Percentiles rank a stretch among this genome's conserved stretches.
Conservation (phyloP, 2,888 invertebrate species). For the Agriopis leucophaearia region DNA sequence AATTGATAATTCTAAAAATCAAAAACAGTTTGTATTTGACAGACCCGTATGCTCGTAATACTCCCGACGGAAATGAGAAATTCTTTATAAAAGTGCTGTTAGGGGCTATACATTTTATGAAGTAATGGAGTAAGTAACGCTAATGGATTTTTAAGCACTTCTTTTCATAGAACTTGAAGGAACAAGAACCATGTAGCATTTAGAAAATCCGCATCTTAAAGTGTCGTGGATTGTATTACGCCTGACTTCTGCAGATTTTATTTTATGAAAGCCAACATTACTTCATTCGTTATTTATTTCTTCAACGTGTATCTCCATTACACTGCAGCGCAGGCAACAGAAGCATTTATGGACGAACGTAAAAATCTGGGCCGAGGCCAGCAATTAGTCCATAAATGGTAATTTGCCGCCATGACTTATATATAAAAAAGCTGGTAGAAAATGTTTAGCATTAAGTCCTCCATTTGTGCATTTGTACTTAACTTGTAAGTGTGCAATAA, state of each 20-base stretch:
- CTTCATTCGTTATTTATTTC: no score
- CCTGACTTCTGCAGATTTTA: neutral
- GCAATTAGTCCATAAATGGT: no score
- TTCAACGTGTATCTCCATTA: no score
- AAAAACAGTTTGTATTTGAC: neutral
- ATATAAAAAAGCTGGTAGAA: no score
- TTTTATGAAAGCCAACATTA: neutral
- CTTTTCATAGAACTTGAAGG: constrained; percentile 18
- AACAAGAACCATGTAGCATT: constrained; percentile 3
- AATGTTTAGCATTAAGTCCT: no score
- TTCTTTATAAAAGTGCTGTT: constrained; percentile 12
- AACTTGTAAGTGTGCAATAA: no score
- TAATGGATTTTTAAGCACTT: constrained; percentile 25
- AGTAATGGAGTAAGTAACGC: constrained; percentile 20
- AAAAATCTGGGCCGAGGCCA: no score
- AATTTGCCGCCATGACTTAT: no score
- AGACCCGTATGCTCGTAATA: neutral
- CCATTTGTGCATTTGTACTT: no score
- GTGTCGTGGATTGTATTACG: neutral
- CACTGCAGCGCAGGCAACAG: no score
- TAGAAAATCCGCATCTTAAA: neutral
- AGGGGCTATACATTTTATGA: constrained; percentile 18
- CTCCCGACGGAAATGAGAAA: constrained; percentile 12
- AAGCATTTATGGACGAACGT: no score
- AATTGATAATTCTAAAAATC: neutral